These are phyloP conservation scores for Cyrtonyx montezumae DNA, from an alignment of 2,113 vertebrate genomes.

Conservation along the genomic window DNA sequence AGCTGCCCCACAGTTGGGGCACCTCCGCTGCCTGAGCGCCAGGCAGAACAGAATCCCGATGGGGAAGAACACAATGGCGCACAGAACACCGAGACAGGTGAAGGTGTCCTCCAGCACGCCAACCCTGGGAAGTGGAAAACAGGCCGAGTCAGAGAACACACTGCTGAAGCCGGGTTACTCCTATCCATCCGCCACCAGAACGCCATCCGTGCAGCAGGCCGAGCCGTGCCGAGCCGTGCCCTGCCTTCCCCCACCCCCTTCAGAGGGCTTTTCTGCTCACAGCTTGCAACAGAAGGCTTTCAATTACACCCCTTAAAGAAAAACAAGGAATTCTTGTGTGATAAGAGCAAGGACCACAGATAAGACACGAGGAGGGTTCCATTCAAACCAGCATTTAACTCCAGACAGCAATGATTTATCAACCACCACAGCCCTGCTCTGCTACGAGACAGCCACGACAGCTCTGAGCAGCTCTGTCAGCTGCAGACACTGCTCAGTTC, in stretches of 20 bases:
- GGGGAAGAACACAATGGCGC: conserved; percentile 97
- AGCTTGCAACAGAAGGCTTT: background rate
- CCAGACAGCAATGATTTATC: background rate
- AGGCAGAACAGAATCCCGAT: conserved; percentile 97
- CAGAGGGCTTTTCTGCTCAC: background rate
- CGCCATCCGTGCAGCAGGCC: background rate
- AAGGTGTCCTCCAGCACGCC: conserved; percentile 98
- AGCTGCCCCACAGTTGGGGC: conserved; percentile 95
- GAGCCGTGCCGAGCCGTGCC: too few relatives aligned
- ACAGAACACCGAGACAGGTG: conserved; percentile 94
- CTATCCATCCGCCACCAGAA: background rate
- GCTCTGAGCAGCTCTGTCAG: background rate
- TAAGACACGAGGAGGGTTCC: background rate
- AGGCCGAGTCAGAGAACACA: conserved; percentile 28
- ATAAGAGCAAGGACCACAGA: background rate
- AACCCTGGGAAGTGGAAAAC: conserved; percentile 81
- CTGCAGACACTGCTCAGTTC: background rate
- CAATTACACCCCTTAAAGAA: background rate
- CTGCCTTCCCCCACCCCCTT: background rate
- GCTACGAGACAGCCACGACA: background rate
- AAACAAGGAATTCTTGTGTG: background rate
- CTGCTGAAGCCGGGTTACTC: background rate
- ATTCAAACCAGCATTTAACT: background rate
- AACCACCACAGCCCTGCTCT: background rate
- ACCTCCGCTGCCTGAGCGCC: conserved; percentile 93